Base-by-base conservation (phyloP, 2,113 vertebrate genomes). In the Microcebus griseorufus region DNA sequence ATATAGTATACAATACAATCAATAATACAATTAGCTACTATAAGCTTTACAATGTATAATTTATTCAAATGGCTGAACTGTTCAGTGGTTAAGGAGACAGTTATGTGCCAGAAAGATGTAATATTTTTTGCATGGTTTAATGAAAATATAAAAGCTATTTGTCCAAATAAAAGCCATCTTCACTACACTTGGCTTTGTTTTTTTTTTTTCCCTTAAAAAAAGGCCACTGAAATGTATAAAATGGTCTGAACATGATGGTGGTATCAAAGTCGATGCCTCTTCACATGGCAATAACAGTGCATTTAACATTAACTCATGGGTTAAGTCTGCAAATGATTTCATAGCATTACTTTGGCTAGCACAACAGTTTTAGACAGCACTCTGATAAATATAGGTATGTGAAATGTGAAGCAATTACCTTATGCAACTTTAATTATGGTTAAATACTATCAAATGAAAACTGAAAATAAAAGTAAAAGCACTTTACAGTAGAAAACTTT, bases 141-240 rank as follows among this genome's bases (percentile, higher is more conserved):
- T 99, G 98, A 99, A 98, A 99, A 99, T 99, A 99, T 97, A 99
- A 99, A 99, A 99, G 98, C 98, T 95, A 97, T 98, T 98, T 98
- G 97, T 99, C 98, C 98, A 97, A 99, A 99, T 97, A 98, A 99
- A 99, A 98, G 98, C 69, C 25, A 98, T 98, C 97, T 98, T 99
- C 96, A 98, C 97, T 98, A 95, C 98, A 98, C 83, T 98, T 98
- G 88, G 85, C 97, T 98, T 97, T 97, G 96, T 97, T 98, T 98
- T 97, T 94, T 92, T 92, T 81, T 55, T 23, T 51, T 32, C 53
- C 93, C 90, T 90, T 53, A 32, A 97, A 97, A 99, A 99, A 99
- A 99, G 99, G 99, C 99, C 99, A 99, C 99, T 99, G 99, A 99
- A 99, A 99, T 99, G 99, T 99, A 99, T 99, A 99, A 99, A 99